Base-by-base conservation (phyloP, 2,797 vertebrate species). In the Phoebastria nigripes region DNA sequence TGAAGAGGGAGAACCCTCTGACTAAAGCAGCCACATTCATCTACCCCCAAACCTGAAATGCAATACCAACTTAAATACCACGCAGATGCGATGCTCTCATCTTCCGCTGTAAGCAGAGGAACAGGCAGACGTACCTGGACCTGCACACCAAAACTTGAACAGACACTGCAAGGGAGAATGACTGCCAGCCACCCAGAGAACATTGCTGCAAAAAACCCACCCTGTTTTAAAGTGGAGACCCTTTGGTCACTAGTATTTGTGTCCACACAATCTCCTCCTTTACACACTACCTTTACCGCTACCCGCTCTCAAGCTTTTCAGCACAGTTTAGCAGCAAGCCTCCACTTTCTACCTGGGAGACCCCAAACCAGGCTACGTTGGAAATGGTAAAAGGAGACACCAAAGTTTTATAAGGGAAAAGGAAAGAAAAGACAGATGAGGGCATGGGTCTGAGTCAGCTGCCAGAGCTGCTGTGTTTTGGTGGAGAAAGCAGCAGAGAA, bases 341-440 rank as follows among this genome's bases (percentile, higher is more conserved):
- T 41, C 29, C 25, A 1, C 70, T 4, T 62, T 31, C 66, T 6
- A 21, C 41, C 52, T 4, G 24, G 29, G 9, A 41, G 42, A 54
- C 29, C 41, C 47, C 1, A 63, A 61, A 4, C 37, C 37, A 26
- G 61, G 39, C 24, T 6, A 8, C 3, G 5, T 0, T 63, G 55
- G 55, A 33, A 47, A 54, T 0, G 7, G 35, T 6, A 26, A 51
- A 29, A 67, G 76, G 28, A 72, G 59, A 51, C 2, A 4, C 49
- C 44, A 12, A 58, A 17, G 1, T 72, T 61, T 59, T 67, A 12
- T 8, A 35, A 33, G 16, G 49, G 61, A 37, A 44, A 54, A 72
- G 46, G 33, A 20, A 58, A 56, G 65, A 52, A 72, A 62, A 4
- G 6, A 11, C 35, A 56, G 84, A 9, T 4, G 71, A 86, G 77